Percentiles rank a stretch among this genome's conserved stretches.
phyloP scores from a whole-genome alignment of 2,797 vertebrate species.

The Anguilla pacifica region DNA sequence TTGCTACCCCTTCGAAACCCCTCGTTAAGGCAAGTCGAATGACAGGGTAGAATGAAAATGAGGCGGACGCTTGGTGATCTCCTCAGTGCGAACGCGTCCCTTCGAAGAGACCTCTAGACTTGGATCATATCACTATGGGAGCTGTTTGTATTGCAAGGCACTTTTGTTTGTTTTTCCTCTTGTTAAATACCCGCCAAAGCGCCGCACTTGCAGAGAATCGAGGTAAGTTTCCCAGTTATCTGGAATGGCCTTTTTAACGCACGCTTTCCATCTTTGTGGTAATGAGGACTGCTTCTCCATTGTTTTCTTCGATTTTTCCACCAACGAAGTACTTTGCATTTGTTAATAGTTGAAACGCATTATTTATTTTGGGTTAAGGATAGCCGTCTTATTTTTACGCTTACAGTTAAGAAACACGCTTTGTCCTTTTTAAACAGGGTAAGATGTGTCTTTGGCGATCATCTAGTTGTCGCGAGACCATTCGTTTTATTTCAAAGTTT shows the following conservation, averaged over 20 bases:
- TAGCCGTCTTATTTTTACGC: neutral
- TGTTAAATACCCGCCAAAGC: constrained; percentile 79
- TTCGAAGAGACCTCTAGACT: constrained; percentile 71
- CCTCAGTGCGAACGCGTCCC: constrained; percentile 75
- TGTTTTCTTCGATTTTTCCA: neutral
- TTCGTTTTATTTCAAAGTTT: neutral
- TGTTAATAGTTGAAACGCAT: neutral
- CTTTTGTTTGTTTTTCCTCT: constrained; percentile 81
- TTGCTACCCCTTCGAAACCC: constrained; percentile 63
- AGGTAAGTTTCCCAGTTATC: constrained; percentile 67
- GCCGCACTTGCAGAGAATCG: constrained; percentile 69
- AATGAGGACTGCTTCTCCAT: constrained; percentile 27
- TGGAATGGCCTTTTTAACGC: constrained; percentile 59
- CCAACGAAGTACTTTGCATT: neutral
- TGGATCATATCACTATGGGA: constrained; percentile 78
- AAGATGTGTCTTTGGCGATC: neutral
- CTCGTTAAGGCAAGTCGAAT: constrained; percentile 68
- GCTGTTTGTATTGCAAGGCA: constrained; percentile 71
- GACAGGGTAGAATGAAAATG: constrained; percentile 79
- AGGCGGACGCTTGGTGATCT: constrained; percentile 71
- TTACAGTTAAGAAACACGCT: neutral
- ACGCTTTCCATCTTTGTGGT: constrained; percentile 44
- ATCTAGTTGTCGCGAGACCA: neutral
- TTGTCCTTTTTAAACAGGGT: neutral
- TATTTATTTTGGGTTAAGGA: neutral